phyloP scores from a whole-genome alignment of 2,888 invertebrate genomes.

The Gymnoscelis rufifasciata region DNA sequence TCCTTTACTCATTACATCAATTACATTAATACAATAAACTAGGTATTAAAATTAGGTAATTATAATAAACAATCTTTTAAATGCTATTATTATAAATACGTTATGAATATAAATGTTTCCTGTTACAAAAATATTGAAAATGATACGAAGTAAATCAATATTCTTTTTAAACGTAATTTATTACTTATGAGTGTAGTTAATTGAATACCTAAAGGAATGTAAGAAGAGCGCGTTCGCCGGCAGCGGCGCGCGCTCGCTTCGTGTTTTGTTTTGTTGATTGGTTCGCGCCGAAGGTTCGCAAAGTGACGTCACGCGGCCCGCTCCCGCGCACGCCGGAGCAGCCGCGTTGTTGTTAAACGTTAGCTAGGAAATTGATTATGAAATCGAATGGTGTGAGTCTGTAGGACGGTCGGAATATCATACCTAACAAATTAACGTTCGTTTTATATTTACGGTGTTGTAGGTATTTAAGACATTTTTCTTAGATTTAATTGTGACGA shows the following conservation, averaged over 20 bases:
- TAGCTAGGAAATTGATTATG: slow-evolving; percentile 80
- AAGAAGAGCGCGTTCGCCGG: slow-evolving; percentile 65
- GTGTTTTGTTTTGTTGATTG: slow-evolving; percentile 54
- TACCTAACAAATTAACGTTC: slow-evolving; percentile 79
- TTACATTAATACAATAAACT: slow-evolving; percentile 78
- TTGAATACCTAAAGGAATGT: slow-evolving; percentile 71
- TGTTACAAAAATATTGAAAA: slow-evolving; percentile 80
- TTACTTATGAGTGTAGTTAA: slow-evolving; percentile 79
- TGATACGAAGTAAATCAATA: slow-evolving; percentile 79
- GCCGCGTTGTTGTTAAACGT: slow-evolving; percentile 76
- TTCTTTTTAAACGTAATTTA: slow-evolving; percentile 78
- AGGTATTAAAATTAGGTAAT: slow-evolving; percentile 80
- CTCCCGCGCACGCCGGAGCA: slow-evolving; percentile 55
- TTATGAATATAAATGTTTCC: slow-evolving; percentile 81
- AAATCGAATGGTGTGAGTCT: slow-evolving; percentile 78
- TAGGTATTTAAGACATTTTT: slow-evolving; percentile 79
- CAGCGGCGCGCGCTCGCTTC: slow-evolving; percentile 47
- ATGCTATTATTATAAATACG: slow-evolving; percentile 80
- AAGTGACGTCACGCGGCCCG: slow-evolving; percentile 40
- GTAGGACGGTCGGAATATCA: slow-evolving; percentile 76
- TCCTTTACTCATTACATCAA: slow-evolving; percentile 76
- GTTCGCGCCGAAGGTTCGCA: slow-evolving; percentile 50
- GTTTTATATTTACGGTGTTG: slow-evolving; percentile 80
- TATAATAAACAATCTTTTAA: slow-evolving; percentile 80
- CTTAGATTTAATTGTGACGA: slow-evolving; percentile 79